Percentiles rank a stretch among this genome's conserved stretches.
Evolutionary conservation across 1,140 invertebrate species (phyloP).

Genomic region (Trichomalopsis sarcophagae): DNA sequence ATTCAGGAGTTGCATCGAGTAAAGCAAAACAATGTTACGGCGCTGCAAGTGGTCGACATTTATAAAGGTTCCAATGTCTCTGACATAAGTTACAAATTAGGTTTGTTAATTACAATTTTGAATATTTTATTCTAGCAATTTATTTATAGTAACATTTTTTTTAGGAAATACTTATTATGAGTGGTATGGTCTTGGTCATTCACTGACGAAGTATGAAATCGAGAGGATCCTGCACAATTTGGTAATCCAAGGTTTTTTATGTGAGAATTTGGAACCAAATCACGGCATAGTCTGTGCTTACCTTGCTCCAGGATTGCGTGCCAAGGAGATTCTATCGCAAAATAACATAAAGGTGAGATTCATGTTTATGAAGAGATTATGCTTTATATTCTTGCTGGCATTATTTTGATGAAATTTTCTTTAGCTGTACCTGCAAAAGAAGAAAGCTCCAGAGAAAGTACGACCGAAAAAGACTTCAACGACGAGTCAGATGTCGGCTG

Average conservation of each 20-base stretch:
- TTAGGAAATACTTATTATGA: conserved; percentile 63
- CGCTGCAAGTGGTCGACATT: conserved; percentile 88
- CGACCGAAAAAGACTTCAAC: neutral
- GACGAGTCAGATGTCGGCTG: conserved; percentile 57
- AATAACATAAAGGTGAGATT: conserved; percentile 63
- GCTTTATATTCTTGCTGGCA: no score
- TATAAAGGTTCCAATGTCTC: conserved; percentile 80
- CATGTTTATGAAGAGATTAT: neutral
- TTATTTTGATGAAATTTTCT: neutral
- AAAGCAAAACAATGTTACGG: conserved; percentile 80
- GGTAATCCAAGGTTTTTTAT: conserved; percentile 85
- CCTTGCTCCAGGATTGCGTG: conserved; percentile 83
- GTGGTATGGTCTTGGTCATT: conserved; percentile 80
- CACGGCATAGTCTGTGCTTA: conserved; percentile 91
- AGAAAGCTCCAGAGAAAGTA: neutral
- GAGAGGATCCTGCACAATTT: conserved; percentile 89
- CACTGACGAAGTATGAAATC: conserved; percentile 84
- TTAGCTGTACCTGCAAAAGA: conserved; percentile 48
- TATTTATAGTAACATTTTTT: conserved; percentile 57
- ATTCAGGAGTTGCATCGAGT: conserved; percentile 80
- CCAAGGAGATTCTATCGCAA: conserved; percentile 69
- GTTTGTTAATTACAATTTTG: conserved; percentile 8
- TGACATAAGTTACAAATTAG: conserved; percentile 44
- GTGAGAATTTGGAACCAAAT: conserved; percentile 85
- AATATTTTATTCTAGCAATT: conserved; percentile 77